Base-by-base conservation (phyloP, 2,797 vertebrate genomes). In the Danio albolineatus region DNA sequence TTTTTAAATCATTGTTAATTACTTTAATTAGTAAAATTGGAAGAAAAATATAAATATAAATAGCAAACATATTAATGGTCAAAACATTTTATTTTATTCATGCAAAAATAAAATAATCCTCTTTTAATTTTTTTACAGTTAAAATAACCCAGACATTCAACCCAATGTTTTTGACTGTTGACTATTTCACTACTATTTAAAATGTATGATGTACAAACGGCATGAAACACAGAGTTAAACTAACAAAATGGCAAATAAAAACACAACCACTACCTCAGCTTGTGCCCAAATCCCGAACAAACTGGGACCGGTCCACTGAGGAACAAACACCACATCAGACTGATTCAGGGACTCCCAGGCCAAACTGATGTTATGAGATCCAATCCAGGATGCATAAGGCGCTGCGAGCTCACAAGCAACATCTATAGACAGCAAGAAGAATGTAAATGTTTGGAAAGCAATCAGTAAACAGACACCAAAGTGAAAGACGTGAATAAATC, bases 301-400 rank as follows among this genome's bases (percentile, higher is more conserved):
- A 1, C 83, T 85, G 10, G 10, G 80, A 9, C 92, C 92, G 64
- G 92, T 94, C 92, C 92, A 94, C 78, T 94, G 93, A 65, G 91
- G 83, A 44, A 94, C 91, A 19, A 93, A 94, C 56, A 88, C 89
- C 17, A 92, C 85, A 49, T 81, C 86, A 72, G 94, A 90, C 64
- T 89, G 60, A 65, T 92, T 95, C 80, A 92, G 87, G 71, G 87
- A 9, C 44, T 86, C 88, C 93, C 93, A 94, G 4, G 87, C 69
- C 70, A 95, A 46, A 5, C 89, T 89, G 85, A 94, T 59, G 51
- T 21, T 89, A 39, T 91, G 86, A 72, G 65, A 89, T 82, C 90
- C 89, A 62, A 93, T 91, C 36, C 56, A 82, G 82, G 91, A 91
- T n/a, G 89, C 90, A 88, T 93, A 91, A 0, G 93, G 93, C 4